Percentiles rank a stretch among this genome's conserved stretches.
Conservation (phyloP, 2,797 vertebrate genomes). For the Acridotheres tristis region DNA sequence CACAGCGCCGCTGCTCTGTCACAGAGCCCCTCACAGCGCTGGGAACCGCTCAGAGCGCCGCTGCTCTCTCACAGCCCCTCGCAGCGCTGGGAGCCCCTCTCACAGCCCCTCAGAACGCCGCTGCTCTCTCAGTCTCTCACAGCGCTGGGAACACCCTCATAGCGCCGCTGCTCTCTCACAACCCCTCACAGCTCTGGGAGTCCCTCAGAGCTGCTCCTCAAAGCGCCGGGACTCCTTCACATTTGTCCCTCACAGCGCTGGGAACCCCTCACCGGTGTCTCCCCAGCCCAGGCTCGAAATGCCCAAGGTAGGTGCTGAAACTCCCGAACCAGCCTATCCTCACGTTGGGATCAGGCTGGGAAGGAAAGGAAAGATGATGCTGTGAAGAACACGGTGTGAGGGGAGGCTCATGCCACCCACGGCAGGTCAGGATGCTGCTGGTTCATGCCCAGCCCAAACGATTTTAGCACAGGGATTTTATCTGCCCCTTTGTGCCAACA, state of each 20-base stretch:
- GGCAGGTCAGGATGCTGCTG: neutral
- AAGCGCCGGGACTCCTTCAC: no score
- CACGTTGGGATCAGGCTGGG: accelerated
- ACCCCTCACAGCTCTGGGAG: neutral
- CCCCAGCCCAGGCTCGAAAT: neutral
- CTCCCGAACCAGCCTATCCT: accelerated
- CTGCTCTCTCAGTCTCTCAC: no score
- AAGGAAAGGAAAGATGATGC: neutral
- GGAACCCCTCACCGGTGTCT: accelerated
- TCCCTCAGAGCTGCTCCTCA: no score
- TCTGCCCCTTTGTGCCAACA: accelerated
- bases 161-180: no score
- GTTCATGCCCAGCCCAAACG: accelerated
- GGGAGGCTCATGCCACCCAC: accelerated
- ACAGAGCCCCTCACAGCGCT: no score
- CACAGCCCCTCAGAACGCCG: neutral
- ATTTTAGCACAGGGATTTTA: accelerated
- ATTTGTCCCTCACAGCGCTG: neutral
- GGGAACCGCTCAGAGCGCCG: no score
- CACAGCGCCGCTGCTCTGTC: no score
- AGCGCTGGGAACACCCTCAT: no score
- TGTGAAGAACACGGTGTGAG: accelerated
- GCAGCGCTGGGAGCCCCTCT: no score
- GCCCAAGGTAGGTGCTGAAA: accelerated
- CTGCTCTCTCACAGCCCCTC: no score